Percentiles rank a stretch among this genome's conserved stretches.
Conservation (phyloP, 2,888 invertebrate species). For the Oligia latruncula region DNA sequence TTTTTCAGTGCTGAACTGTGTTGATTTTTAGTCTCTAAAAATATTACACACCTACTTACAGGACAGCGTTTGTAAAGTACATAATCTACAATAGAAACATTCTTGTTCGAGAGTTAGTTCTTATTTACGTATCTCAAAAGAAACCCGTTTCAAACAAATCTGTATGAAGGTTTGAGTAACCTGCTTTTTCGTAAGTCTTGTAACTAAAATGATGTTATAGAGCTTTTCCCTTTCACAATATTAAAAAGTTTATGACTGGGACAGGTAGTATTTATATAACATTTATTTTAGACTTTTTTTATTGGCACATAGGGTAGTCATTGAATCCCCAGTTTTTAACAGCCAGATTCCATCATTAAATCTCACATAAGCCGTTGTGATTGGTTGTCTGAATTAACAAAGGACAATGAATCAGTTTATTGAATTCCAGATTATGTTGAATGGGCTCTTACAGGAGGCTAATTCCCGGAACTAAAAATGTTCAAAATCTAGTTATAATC, state of each 20-base stretch:
- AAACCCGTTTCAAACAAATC: not conserved
- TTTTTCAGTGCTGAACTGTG: not conserved
- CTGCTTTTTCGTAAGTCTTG: not conserved
- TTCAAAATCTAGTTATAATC: too few relatives aligned
- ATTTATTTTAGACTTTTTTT: not conserved
- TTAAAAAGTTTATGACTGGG: not conserved
- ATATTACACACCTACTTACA: not conserved
- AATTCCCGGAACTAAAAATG: too few relatives aligned
- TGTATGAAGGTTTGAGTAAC: not conserved
- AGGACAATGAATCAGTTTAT: conserved; percentile 14
- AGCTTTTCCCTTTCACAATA: not conserved
- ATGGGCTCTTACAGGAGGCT: not conserved
- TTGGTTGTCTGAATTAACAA: conserved; percentile 12
- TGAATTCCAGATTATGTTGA: not conserved
- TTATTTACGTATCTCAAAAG: not conserved
- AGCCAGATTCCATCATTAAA: not conserved
- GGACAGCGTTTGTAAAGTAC: not conserved
- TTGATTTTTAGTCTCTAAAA: not conserved
- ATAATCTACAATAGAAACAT: not conserved
- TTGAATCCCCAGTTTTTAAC: not conserved
- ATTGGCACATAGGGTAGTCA: not conserved
- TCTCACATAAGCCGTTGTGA: not conserved
- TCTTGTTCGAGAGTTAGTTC: not conserved
- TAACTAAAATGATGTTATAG: not conserved
- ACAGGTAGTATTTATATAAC: not conserved